Percentiles rank a stretch among this genome's conserved stretches.
Conservation (phyloP, 37 sponge, comb jelly and placozoan species). For the Geodia barretti region DNA sequence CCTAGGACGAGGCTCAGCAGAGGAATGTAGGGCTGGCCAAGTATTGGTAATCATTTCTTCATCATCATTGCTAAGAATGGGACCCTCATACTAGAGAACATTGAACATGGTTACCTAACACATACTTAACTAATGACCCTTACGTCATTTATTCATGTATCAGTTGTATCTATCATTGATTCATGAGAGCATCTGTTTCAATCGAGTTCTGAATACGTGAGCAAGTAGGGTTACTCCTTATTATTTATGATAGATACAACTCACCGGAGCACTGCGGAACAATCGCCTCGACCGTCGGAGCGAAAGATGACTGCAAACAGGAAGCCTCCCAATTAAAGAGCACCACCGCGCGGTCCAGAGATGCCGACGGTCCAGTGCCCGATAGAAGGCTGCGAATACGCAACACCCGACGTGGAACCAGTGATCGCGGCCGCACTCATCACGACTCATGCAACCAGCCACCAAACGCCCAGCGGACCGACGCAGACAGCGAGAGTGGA, state of each 20-base stretch:
- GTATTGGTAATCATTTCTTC: too few relatives aligned
- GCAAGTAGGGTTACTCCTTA: background rate
- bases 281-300: background rate
- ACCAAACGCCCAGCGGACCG: background rate
- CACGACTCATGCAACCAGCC: slow-evolving; percentile 21
- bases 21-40: too few relatives aligned
- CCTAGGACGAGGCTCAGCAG: too few relatives aligned
- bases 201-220: background rate
- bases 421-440: slow-evolving; percentile 35
- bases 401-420: slow-evolving; percentile 8
- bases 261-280: background rate
- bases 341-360: background rate
- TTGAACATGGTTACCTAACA: background rate
- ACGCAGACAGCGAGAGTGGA: background rate
- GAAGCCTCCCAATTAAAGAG: background rate
- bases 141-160: slow-evolving; percentile 3
- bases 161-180: slow-evolving; percentile 21
- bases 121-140: background rate
- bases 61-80: too few relatives aligned
- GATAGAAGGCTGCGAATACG: slow-evolving; percentile 16
- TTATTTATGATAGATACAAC: background rate
- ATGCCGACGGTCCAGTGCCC: slow-evolving; percentile 8
- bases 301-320: background rate
- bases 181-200: slow-evolving; percentile 11
- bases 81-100: slow-evolving; percentile 32